Percentiles rank a stretch among this genome's conserved stretches.
Conservation (phyloP, 2,113 vertebrate genomes). For the Amblyopsis rosae region DNA sequence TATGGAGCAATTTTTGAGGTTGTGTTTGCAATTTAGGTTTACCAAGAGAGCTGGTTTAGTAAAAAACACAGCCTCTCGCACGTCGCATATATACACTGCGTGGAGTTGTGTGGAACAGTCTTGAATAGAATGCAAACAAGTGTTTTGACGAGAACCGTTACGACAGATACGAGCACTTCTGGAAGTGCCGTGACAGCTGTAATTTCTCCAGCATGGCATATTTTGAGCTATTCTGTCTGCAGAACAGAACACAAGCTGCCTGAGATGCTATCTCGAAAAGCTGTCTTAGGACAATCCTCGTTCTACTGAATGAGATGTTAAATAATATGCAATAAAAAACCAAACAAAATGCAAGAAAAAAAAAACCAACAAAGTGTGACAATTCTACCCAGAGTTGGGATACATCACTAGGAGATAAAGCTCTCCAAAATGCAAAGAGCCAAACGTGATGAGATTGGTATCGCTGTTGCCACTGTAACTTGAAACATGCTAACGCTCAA, state of each 20-base stretch:
- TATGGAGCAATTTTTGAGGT: constrained; percentile 50
- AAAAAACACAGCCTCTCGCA: constrained; percentile 11
- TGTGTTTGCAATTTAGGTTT: constrained; percentile 45
- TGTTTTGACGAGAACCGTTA: not conserved
- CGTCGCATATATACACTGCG: not conserved
- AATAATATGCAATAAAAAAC: not conserved
- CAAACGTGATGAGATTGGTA: no score
- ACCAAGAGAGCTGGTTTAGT: constrained; percentile 45
- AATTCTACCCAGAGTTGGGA: no score
- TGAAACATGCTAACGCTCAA: no score
- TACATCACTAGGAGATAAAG: no score
- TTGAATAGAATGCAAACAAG: not conserved
- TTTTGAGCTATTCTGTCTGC: not conserved
- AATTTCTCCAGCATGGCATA: not conserved
- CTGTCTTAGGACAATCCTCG: not conserved
- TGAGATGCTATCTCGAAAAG: not conserved
- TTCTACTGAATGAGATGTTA: not conserved
- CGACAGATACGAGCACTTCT: not conserved
- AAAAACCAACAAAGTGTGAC: not conserved
- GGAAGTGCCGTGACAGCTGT: not conserved
- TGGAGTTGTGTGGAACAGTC: not conserved
- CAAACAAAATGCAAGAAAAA: not conserved
- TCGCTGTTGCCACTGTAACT: no score
- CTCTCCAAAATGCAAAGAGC: no score
- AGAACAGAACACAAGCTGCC: not conserved